Conservation (phyloP, 1,140 invertebrate genomes). For the roundworm (Caenorhabditis elegans) region WBcel235 BX284605.5:5510501-5511000, state of each 20-base stretch:
- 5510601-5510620: slow-evolving; percentile 36
- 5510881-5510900: slow-evolving; percentile 26
- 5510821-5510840: slow-evolving; percentile 39
- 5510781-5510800: slow-evolving; percentile 48
- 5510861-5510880: slow-evolving; percentile 7
- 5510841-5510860: not conserved
- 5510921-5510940: not conserved
- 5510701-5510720: slow-evolving; percentile 43
- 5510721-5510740: slow-evolving; percentile 41
- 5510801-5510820: slow-evolving; percentile 49
- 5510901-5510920: slow-evolving; percentile 35
- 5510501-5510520: slow-evolving; percentile 42
- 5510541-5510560: slow-evolving; percentile 45
- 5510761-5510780: slow-evolving; percentile 41
- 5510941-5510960: slow-evolving; percentile 35
- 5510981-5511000: slow-evolving; percentile 39
- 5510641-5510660: slow-evolving; percentile 30
- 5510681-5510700: slow-evolving; percentile 43
- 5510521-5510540: slow-evolving; percentile 45
- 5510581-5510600: slow-evolving; percentile 39
- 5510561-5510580: slow-evolving; percentile 40
- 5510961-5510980: slow-evolving; percentile 33
- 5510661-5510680: slow-evolving; percentile 34
- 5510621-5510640: slow-evolving; percentile 40
- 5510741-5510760: slow-evolving; percentile 23